Percentiles rank a stretch among this genome's conserved stretches.
Conservation (phyloP, 2,113 vertebrate species). For the Cricetomys ansorgei region DNA sequence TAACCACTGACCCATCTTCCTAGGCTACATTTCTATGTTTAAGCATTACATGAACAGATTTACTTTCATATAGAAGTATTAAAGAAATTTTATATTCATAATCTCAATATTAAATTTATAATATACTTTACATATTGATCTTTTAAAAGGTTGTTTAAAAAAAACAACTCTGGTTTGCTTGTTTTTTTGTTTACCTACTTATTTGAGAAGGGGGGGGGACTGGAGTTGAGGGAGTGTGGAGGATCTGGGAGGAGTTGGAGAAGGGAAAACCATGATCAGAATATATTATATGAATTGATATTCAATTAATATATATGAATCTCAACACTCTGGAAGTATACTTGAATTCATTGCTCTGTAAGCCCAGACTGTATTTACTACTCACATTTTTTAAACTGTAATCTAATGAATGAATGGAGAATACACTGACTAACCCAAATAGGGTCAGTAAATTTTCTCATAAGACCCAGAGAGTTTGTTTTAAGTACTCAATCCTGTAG, state of each 20-base stretch:
- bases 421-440: constrained; percentile 3
- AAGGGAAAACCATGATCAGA: neutral
- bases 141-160: constrained; percentile 9
- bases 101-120: neutral
- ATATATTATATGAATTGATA: neutral
- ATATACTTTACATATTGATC: neutral
- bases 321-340: neutral
- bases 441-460: neutral
- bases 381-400: constrained; percentile 26
- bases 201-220: neutral
- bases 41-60: neutral
- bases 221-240: neutral
- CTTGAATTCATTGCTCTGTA: constrained; percentile 1
- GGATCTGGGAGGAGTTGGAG: neutral
- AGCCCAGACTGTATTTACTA: neutral
- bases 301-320: neutral
- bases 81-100: constrained; percentile 24
- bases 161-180: neutral
- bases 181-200: neutral
- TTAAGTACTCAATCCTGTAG: neutral
- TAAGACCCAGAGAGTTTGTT: neutral
- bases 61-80: neutral
- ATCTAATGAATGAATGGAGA: neutral
- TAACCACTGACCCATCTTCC: neutral
- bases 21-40: neutral